Percentiles rank a stretch among this genome's conserved stretches.
Evolutionary conservation across 1,140 invertebrate genomes (phyloP).

Genomic region (Tetragnatha versicolor): DNA sequence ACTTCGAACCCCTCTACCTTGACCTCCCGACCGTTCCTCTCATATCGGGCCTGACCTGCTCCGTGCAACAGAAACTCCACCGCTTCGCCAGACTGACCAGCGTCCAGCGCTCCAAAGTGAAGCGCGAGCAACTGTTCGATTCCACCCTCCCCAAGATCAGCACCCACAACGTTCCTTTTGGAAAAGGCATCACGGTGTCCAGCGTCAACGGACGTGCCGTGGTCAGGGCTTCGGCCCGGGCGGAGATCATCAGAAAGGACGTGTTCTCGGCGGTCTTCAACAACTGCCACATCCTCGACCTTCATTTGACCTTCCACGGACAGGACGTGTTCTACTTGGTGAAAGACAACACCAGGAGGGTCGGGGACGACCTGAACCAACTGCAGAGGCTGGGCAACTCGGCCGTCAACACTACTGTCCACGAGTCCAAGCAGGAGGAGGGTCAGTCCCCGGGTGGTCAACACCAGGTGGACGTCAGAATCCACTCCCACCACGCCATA

Average conservation of each 20-base stretch:
- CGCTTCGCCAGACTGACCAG: constrained; percentile 53
- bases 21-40: constrained; percentile 54
- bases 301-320: constrained; percentile 88
- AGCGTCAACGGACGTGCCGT: constrained; percentile 76
- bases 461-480: constrained; percentile 71
- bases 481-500: constrained; percentile 85
- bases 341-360: constrained; percentile 71
- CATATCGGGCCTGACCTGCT: constrained; percentile 52
- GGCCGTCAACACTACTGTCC: constrained; percentile 92
- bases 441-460: neutral
- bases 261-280: constrained; percentile 93
- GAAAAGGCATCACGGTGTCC: constrained; percentile 85
- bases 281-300: constrained; percentile 86
- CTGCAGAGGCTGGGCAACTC: constrained; percentile 78
- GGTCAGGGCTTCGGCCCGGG: constrained; percentile 66
- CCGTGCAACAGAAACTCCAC: constrained; percentile 48
- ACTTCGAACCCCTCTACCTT: constrained; percentile 28
- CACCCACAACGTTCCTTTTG: constrained; percentile 57
- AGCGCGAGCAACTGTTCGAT: constrained; percentile 56
- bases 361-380: constrained; percentile 80
- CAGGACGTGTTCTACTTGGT: constrained; percentile 94
- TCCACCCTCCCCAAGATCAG: constrained; percentile 53
- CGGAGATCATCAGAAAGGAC: constrained; percentile 81
- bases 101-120: constrained; percentile 56
- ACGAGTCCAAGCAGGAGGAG: constrained; percentile 63